phyloP scores from a whole-genome alignment of 2,888 invertebrate species.

The Horisme vitalbata region DNA sequence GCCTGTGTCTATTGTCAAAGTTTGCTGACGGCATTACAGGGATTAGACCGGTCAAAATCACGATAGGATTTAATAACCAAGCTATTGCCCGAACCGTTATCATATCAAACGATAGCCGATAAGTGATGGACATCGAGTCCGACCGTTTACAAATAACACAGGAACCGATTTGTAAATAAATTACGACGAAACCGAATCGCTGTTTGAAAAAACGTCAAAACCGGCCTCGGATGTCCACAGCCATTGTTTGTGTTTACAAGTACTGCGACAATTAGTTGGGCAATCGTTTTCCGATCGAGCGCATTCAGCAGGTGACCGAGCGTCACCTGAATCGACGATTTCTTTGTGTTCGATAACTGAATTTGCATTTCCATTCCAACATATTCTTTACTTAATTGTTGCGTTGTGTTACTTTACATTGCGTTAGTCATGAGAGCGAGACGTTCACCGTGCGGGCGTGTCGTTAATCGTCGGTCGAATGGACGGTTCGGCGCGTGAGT shows the following conservation, averaged over 20 bases:
- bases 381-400: constrained; percentile 51
- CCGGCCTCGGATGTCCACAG: constrained; percentile 55
- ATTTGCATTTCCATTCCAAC: constrained; percentile 45
- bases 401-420: constrained; percentile 32
- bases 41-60: constrained; percentile 33
- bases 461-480: constrained; percentile 44
- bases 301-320: constrained; percentile 59
- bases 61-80: constrained; percentile 36
- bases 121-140: constrained; percentile 40
- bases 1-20: constrained; percentile 21
- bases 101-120: constrained; percentile 43
- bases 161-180: constrained; percentile 58
- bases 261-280: constrained; percentile 66
- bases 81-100: constrained; percentile 38
- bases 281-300: constrained; percentile 61
- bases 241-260: constrained; percentile 69
- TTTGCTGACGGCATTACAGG: constrained; percentile 21
- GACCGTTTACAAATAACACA: constrained; percentile 46
- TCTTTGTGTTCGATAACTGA: constrained; percentile 55
- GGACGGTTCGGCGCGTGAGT: constrained; percentile 53
- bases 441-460: constrained; percentile 34
- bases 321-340: constrained; percentile 53
- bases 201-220: constrained; percentile 53
- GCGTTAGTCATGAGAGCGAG: constrained; percentile 48
- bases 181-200: constrained; percentile 50